phyloP scores from a whole-genome alignment of 2,888 invertebrate genomes.

The Pogonocherus hispidulus region DNA sequence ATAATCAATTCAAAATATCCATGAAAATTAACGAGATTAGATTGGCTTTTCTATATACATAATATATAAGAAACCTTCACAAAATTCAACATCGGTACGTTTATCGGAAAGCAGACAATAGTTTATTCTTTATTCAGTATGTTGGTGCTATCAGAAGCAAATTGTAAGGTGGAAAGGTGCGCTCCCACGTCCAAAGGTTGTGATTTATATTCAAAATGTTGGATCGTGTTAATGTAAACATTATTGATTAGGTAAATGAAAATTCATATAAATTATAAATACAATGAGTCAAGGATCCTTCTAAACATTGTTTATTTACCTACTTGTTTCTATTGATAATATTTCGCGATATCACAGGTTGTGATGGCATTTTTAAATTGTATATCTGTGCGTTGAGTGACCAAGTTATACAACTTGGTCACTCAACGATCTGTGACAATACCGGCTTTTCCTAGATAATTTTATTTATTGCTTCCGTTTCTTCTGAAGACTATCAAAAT shows the following conservation, averaged over 20 bases:
- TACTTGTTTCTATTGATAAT: too few species aligned
- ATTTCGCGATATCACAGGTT: too few species aligned
- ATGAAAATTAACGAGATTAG: slow-evolving; percentile 24
- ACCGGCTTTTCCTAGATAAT: too few species aligned
- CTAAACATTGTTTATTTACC: too few species aligned
- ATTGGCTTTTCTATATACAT: slow-evolving; percentile 35
- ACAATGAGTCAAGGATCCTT: too few species aligned
- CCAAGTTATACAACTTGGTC: too few species aligned
- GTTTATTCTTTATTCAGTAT: slow-evolving; percentile 20
- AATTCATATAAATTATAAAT: too few species aligned
- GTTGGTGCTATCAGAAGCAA: slow-evolving; percentile 32
- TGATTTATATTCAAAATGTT: slow-evolving; percentile 4
- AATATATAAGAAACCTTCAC: slow-evolving; percentile 52
- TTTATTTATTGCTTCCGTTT: too few species aligned
- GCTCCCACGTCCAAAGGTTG: not conserved
- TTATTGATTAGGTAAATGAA: not conserved
- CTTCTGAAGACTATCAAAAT: too few species aligned
- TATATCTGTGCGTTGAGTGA: too few species aligned
- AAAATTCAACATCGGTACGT: slow-evolving; percentile 32
- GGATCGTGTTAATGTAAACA: slow-evolving; percentile 3
- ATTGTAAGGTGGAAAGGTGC: slow-evolving; percentile 12
- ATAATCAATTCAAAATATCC: slow-evolving; percentile 16
- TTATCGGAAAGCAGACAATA: slow-evolving; percentile 10
- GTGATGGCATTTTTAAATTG: too few species aligned
- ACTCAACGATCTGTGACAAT: too few species aligned